A percentile compares a stretch with the other conserved stretches of the same genome.
Conservation (phyloP, 2,113 vertebrate species). For the Strigops habroptila region DNA sequence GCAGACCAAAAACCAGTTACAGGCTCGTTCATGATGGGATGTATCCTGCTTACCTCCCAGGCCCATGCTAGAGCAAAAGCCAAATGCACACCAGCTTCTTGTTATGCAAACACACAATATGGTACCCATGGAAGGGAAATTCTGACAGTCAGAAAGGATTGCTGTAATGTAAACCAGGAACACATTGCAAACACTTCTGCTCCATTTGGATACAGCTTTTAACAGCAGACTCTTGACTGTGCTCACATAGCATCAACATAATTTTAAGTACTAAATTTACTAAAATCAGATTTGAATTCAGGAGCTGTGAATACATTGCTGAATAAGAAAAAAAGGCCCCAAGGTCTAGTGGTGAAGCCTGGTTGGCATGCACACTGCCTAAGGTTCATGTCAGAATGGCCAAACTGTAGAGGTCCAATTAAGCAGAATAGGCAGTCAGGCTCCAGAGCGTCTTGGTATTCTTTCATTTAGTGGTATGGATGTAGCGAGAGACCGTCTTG, state of each 20-base stretch:
- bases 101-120: neutral
- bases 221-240: neutral
- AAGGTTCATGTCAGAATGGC: neutral
- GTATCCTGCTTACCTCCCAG: neutral
- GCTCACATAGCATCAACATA: rapidly evolving
- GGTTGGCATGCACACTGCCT: neutral
- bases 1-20: neutral
- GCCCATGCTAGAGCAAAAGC: neutral
- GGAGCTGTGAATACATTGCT: neutral
- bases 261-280: neutral
- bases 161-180: neutral
- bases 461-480: neutral
- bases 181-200: neutral
- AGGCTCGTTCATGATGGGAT: neutral
- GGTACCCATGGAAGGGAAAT: neutral
- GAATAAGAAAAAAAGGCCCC: neutral
- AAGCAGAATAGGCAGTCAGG: neutral
- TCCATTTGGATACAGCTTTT: neutral
- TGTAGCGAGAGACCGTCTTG: neutral
- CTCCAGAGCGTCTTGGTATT: neutral
- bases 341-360: neutral
- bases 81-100: neutral
- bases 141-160: neutral
- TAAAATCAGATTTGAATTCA: neutral
- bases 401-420: neutral